phyloP scores from a whole-genome alignment of 2,888 invertebrate genomes.

The Biston betularia region DNA sequence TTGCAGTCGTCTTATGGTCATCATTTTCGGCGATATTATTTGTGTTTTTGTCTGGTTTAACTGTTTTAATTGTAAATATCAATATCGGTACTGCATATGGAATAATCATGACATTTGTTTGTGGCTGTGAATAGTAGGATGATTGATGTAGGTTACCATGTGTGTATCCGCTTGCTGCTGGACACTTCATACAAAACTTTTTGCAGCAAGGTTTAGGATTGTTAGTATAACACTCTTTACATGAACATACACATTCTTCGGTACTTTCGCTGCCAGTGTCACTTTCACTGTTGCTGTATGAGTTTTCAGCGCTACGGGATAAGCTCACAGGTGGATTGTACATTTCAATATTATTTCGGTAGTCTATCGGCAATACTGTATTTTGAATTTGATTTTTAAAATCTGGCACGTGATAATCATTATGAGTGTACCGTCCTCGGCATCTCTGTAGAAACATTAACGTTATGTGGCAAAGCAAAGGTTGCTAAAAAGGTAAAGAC shows the following conservation, averaged over 20 bases:
- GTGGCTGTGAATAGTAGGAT: neutral
- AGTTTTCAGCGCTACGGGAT: neutral
- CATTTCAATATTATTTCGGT: neutral
- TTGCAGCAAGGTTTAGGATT: conserved; percentile 2
- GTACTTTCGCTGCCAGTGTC: neutral
- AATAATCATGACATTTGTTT: neutral
- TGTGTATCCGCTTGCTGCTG: neutral
- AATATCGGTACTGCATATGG: conserved; percentile 13
- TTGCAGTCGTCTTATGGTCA: neutral
- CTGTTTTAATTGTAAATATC: neutral
- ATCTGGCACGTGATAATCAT: neutral
- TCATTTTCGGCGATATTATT: neutral
- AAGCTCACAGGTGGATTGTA: neutral
- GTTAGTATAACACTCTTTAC: neutral
- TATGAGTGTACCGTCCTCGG: conserved; percentile 2
- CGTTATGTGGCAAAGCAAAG: conserved; percentile 7
- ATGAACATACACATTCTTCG: conserved; percentile 12
- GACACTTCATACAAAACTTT: neutral
- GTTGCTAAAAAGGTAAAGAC: conserved; percentile 6
- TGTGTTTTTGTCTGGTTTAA: neutral
- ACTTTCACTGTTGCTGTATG: neutral
- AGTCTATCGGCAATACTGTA: neutral
- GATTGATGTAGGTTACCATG: neutral
- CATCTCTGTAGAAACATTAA: conserved; percentile 8
- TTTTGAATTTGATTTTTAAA: neutral